Base-by-base conservation (phyloP, 2,888 invertebrate genomes). In the Polietes domitor region DNA sequence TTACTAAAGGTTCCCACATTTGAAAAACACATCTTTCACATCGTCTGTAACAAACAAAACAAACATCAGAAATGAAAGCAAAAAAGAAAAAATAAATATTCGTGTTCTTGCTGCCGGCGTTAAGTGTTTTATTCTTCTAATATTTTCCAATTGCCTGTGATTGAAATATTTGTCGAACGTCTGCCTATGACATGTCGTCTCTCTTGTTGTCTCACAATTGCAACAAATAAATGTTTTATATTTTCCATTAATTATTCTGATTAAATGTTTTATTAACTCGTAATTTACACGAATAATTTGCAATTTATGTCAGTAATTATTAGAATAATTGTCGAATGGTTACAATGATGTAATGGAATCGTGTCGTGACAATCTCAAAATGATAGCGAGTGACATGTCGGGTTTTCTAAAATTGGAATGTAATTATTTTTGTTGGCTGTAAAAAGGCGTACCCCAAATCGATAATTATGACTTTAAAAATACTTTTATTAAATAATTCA, bases 231-330 rank as follows among this genome's bases (percentile, higher is more conserved):
- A 1, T 61, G 61, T 28, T 28, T 61, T 61, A 32, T 61, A 32
- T 61, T 61, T 61, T 28, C 61, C n/a, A 61, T 24, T 61, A 61
- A 61, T 61, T 28, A 61, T 61, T 61, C 58, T 32, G 17, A 76
- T 70, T 68, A 74, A 74, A 74, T 77, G 68, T 58, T 53, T 32
- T 72, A n/a, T 68, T 24, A 58, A 68, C 68, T 50, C 7, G 43
- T 17, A 43, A 73, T 73, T 58, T 26, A 73, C 55, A 58, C 58
- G 26, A 58, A 61, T 43, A 47, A 43, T n/a, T 73, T 73, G 58
- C 21, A 58, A 61, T 50, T 70, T 70, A n/a, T 70, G 9, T 58
- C 24, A 6, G 53, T 53, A 4, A 53, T 53, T 53, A 53, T 53
- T 21, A 10, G 0, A 32, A 17, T 68, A 24, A 24, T 68, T 43